Percentiles rank a stretch among this genome's conserved stretches.
phyloP scores from a whole-genome alignment of 2,797 vertebrate genomes.

The Borostomias antarcticus region DNA sequence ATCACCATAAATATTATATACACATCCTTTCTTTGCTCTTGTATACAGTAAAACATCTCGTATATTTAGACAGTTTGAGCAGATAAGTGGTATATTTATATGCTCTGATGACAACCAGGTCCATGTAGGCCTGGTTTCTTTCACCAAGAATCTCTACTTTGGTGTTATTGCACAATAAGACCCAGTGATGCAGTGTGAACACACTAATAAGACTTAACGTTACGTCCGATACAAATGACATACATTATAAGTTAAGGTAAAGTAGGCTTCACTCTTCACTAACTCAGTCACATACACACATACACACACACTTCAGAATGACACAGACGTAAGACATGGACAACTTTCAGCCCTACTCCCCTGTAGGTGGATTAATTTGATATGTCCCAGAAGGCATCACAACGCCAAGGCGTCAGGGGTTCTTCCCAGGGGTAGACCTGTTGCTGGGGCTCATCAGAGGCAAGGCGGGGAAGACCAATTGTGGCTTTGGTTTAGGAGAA shows the following conservation, averaged over 20 bases:
- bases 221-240: slow-evolving; percentile 30
- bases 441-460: too few species aligned
- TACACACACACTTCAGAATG: slow-evolving; percentile 18
- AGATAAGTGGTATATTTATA: slow-evolving; percentile 20
- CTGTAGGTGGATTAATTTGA: slow-evolving; percentile 8
- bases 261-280: slow-evolving; percentile 28
- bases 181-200: slow-evolving; percentile 48
- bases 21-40: slow-evolving; percentile 40
- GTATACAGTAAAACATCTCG: slow-evolving; percentile 24
- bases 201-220: slow-evolving; percentile 40
- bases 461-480: background rate
- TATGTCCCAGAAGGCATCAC: slow-evolving; percentile 7
- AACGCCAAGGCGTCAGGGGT: too few species aligned
- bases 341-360: background rate
- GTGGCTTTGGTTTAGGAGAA: slow-evolving; percentile 34
- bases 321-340: slow-evolving; percentile 15
- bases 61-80: background rate
- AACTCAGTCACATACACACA: too few species aligned
- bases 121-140: slow-evolving; percentile 6
- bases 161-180: slow-evolving; percentile 63
- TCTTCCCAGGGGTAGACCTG: too few species aligned
- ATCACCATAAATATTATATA: slow-evolving; percentile 67
- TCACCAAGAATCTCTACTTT: slow-evolving; percentile 37
- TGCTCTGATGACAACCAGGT: slow-evolving; percentile 4
- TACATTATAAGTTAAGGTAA: slow-evolving; percentile 45